Conservation (phyloP, 2,797 vertebrate species). For the Chelidonichthys spinosus region DNA sequence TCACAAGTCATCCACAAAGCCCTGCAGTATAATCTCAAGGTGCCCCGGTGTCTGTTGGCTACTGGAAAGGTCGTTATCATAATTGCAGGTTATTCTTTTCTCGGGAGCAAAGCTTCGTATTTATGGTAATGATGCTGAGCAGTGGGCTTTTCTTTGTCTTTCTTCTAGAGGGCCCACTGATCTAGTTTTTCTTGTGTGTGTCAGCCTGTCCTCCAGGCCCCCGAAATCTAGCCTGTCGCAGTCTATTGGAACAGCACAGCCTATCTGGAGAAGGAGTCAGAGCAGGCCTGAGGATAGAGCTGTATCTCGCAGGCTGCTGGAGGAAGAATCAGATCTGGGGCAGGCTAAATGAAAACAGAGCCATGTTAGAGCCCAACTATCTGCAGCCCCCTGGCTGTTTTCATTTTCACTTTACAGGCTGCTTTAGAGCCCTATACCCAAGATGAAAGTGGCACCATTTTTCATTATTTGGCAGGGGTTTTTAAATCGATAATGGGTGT, state of each 20-base stretch:
- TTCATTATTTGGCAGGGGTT: slow-evolving; percentile 37
- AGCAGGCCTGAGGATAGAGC: slow-evolving; percentile 75
- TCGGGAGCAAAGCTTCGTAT: slow-evolving; percentile 62
- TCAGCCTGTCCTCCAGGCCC: slow-evolving; percentile 74
- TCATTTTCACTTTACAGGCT: slow-evolving; percentile 28
- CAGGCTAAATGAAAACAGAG: slow-evolving; percentile 71
- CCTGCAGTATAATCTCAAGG: slow-evolving; percentile 64
- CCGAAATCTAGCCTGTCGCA: slow-evolving; percentile 65
- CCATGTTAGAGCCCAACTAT: slow-evolving; percentile 62
- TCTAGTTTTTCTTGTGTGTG: slow-evolving; percentile 70
- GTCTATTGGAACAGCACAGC: slow-evolving; percentile 63
- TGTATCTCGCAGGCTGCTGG: slow-evolving; percentile 73
- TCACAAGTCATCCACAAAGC: slow-evolving; percentile 44
- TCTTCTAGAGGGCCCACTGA: slow-evolving; percentile 66
- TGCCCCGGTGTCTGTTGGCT: slow-evolving; percentile 61
- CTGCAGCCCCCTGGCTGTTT: slow-evolving; percentile 45
- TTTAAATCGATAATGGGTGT: slow-evolving; percentile 49
- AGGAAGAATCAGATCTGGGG: slow-evolving; percentile 78
- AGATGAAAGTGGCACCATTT: slow-evolving; percentile 60
- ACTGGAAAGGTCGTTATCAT: slow-evolving; percentile 68
- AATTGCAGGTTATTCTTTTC: slow-evolving; percentile 72
- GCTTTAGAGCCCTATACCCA: slow-evolving; percentile 51
- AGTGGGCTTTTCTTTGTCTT: slow-evolving; percentile 63
- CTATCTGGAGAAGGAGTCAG: slow-evolving; percentile 77
- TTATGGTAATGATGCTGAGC: slow-evolving; percentile 70